A percentile compares a stretch with the other conserved stretches of the same genome.
Evolutionary conservation across 2,888 invertebrate species (phyloP).

Genomic region (Nysson spinosus): DNA sequence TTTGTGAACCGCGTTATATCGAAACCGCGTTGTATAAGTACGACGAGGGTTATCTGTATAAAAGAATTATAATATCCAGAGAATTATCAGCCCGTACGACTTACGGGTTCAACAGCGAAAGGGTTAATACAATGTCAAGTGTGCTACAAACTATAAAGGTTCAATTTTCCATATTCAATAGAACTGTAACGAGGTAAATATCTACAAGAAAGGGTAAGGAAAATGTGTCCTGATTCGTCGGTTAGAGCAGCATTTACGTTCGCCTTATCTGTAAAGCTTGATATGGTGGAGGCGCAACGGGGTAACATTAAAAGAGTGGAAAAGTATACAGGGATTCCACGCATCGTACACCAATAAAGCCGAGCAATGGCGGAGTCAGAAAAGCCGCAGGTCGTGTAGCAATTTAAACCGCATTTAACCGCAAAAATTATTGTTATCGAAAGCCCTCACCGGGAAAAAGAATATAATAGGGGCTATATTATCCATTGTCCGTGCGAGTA

Average conservation of each 20-base stretch:
- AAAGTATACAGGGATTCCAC: slow-evolving; percentile 13
- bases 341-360: slow-evolving; percentile 25
- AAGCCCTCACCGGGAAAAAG: slow-evolving; percentile 31
- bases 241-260: slow-evolving; percentile 15
- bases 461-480: slow-evolving; percentile 57
- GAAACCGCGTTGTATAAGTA: no score
- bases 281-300: slow-evolving; percentile 10
- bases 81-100: no score
- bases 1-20: no score
- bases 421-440: slow-evolving; percentile 72
- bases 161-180: no score
- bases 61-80: no score
- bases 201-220: no score
- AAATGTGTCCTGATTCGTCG: not conserved
- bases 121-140: no score
- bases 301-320: slow-evolving; percentile 11
- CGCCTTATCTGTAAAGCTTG: slow-evolving; percentile 8
- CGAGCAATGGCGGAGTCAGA: slow-evolving; percentile 11
- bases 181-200: no score
- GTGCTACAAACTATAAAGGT: no score
- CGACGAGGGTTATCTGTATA: no score
- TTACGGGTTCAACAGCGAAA: no score
- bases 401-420: slow-evolving; percentile 72
- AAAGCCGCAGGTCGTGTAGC: slow-evolving; percentile 67
- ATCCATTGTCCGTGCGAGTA: slow-evolving; percentile 56